phyloP scores from a whole-genome alignment of 2,113 vertebrate species.

The Melierax canorus region DNA sequence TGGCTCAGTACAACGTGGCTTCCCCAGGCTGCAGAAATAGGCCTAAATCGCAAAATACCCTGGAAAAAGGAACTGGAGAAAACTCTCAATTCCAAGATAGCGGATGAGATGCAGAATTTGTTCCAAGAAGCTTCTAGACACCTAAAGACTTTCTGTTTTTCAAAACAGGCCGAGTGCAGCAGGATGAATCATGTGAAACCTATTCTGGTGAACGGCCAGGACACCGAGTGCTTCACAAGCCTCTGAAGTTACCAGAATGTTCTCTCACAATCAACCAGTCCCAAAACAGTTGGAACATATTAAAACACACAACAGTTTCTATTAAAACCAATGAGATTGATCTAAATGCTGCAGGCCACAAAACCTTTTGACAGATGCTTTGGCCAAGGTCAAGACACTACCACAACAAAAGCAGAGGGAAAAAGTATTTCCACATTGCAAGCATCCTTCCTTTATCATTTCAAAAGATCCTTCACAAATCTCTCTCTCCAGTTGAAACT shows the following conservation, averaged over 20 bases:
- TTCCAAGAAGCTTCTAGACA: slow-evolving; percentile 41
- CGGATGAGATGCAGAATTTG: neutral
- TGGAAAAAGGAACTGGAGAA: slow-evolving; percentile 4
- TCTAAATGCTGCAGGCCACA: neutral
- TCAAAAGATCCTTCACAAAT: neutral
- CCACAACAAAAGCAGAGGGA: neutral
- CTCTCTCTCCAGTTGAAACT: neutral
- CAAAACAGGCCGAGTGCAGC: neutral
- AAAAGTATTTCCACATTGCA: neutral
- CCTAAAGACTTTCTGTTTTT: slow-evolving; percentile 31
- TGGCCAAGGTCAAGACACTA: neutral
- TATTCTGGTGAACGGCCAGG: neutral
- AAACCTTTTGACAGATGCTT: neutral
- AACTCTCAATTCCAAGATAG: neutral
- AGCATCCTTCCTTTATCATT: neutral
- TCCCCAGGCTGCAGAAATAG: neutral
- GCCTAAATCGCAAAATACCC: neutral
- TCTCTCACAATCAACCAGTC: neutral
- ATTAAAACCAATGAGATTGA: neutral
- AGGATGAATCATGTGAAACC: slow-evolving; percentile 33
- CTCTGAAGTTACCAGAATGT: slow-evolving; percentile 41
- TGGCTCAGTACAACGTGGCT: neutral
- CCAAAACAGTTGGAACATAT: neutral
- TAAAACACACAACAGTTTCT: neutral
- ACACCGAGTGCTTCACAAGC: neutral